Conservation (phyloP, 2,113 vertebrate species). For the Paramormyrops kingsleyae region DNA sequence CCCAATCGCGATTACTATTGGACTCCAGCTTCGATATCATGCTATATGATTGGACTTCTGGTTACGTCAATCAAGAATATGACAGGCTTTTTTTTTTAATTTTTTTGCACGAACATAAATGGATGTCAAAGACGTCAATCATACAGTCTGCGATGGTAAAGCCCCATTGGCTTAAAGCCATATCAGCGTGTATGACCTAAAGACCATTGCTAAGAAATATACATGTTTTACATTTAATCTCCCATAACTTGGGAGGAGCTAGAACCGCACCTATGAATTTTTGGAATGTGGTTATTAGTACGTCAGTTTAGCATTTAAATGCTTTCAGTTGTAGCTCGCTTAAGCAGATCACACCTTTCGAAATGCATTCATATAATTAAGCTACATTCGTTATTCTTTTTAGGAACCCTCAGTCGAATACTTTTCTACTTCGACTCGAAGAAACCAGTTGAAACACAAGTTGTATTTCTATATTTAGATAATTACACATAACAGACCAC, state of each 20-base stretch:
- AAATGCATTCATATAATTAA: background rate
- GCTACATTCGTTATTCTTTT: background rate
- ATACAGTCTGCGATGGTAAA: background rate
- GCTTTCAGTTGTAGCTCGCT: background rate
- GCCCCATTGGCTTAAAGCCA: constrained; percentile 21
- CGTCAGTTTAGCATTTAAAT: background rate
- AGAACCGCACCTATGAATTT: background rate
- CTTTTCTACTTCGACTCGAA: background rate
- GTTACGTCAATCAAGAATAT: constrained; percentile 3
- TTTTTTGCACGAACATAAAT: constrained; percentile 9
- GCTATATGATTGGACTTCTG: constrained; percentile 37
- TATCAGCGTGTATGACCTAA: constrained; percentile 6
- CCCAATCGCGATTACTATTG: background rate
- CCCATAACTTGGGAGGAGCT: background rate
- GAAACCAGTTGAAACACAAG: background rate
- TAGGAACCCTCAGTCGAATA: background rate
- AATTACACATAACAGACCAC: background rate
- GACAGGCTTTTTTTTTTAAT: background rate
- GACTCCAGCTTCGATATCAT: background rate
- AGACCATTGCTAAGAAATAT: background rate
- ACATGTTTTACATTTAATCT: background rate
- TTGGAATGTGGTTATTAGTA: background rate
- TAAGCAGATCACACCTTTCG: background rate
- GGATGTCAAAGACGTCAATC: constrained; percentile 29
- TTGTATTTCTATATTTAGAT: constrained; percentile 1